A percentile compares a stretch with the other conserved stretches of the same genome.
phyloP scores from a whole-genome alignment of 2,113 vertebrate genomes.

The Tiliqua scincoides region DNA sequence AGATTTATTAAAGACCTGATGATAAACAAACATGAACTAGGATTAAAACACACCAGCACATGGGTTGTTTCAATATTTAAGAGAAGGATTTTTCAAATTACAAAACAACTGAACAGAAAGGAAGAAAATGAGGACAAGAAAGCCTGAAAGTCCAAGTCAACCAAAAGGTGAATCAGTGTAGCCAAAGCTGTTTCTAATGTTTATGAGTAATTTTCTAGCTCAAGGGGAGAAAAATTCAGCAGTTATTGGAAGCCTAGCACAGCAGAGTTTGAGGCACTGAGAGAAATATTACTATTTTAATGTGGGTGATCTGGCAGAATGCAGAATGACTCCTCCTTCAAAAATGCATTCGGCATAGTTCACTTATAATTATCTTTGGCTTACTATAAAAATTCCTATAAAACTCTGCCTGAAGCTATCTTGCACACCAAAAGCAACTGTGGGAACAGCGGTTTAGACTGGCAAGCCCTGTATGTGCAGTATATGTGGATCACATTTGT shows the following conservation, averaged over 20 bases:
- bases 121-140: background rate
- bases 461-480: constrained; percentile 43
- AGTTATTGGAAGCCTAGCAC: background rate
- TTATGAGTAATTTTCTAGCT: background rate
- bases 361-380: constrained; percentile 43
- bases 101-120: background rate
- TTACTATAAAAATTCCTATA: constrained; percentile 47
- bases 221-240: constrained; percentile 14
- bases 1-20: background rate
- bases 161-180: background rate
- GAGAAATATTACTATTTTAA: constrained; percentile 24
- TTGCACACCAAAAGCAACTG: constrained; percentile 7
- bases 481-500: constrained; percentile 54
- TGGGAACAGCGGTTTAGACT: background rate
- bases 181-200: background rate
- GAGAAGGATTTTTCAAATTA: background rate
- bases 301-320: background rate
- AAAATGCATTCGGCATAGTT: constrained; percentile 10
- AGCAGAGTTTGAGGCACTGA: background rate
- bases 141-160: background rate
- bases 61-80: background rate
- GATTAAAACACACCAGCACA: background rate
- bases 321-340: constrained; percentile 20
- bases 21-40: background rate
- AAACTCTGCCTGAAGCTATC: constrained; percentile 28